Conservation (phyloP, 2,888 invertebrate genomes). For the Nephrotoma guestfalica region DNA sequence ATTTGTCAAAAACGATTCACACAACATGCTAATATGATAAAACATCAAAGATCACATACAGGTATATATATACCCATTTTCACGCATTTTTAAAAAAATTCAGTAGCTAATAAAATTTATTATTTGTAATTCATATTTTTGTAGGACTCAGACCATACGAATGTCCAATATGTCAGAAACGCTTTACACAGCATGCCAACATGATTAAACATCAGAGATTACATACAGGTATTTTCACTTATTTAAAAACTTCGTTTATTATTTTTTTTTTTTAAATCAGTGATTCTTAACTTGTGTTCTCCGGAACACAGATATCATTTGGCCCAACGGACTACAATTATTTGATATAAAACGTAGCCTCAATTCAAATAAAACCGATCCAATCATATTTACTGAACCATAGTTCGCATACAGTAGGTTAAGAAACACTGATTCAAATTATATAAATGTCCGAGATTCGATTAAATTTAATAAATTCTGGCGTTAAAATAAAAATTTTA, state of each 20-base stretch:
- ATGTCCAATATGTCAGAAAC: constrained; percentile 11
- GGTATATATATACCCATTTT: neutral
- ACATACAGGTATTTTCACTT: constrained; percentile 9
- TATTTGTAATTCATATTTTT: neutral
- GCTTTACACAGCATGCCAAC: constrained; percentile 11
- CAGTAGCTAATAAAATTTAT: neutral
- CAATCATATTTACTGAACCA: neutral
- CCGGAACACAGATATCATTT: neutral
- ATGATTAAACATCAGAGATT: constrained; percentile 11
- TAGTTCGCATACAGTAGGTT: neutral
- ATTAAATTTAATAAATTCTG: neutral
- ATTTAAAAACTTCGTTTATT: neutral
- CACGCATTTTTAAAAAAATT: neutral
- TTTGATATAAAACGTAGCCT: too few species aligned
- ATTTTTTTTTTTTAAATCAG: neutral
- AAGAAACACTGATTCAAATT: neutral
- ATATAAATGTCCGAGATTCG: neutral
- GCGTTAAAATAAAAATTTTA: neutral
- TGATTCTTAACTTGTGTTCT: neutral
- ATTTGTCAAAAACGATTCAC: constrained; percentile 11
- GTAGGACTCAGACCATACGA: constrained; percentile 11
- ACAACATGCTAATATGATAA: constrained; percentile 12
- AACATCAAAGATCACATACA: constrained; percentile 12
- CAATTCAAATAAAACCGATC: too few species aligned
- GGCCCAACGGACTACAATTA: too few species aligned